Conservation (phyloP, 2,888 invertebrate species). For the Microctonus hyperodae region DNA sequence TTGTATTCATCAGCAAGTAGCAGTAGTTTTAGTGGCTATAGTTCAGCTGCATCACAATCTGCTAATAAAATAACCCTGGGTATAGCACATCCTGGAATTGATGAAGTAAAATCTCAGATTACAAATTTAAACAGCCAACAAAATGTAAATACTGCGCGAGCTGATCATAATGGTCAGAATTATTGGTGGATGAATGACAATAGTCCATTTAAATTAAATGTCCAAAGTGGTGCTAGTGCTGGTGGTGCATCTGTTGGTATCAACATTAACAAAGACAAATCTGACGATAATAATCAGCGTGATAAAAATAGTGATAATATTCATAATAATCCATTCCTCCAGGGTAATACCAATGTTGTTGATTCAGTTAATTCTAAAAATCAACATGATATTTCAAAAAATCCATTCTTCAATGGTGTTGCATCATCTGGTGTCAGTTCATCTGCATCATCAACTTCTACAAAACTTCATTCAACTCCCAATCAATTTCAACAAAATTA, state of each 20-base stretch:
- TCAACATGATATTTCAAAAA: slow-evolving; percentile 29
- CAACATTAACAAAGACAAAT: neutral
- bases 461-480: slow-evolving; percentile 8
- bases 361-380: slow-evolving; percentile 6
- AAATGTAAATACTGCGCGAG: neutral
- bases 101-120: neutral
- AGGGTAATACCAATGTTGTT: neutral
- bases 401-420: slow-evolving; percentile 35
- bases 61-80: slow-evolving; percentile 1
- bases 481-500: slow-evolving; percentile 15
- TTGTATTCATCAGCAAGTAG: slow-evolving; percentile 1
- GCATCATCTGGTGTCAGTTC: slow-evolving; percentile 7
- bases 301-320: slow-evolving; percentile 19
- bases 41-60: slow-evolving; percentile 34
- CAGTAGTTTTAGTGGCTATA: slow-evolving; percentile 16
- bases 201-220: slow-evolving; percentile 37
- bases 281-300: neutral
- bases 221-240: slow-evolving; percentile 34
- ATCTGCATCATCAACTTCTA: slow-evolving; percentile 7
- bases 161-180: slow-evolving; percentile 28
- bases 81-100: neutral
- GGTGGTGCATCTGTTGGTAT: slow-evolving; percentile 32
- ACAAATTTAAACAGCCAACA: neutral
- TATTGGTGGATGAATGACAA: slow-evolving; percentile 41
- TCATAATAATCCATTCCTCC: slow-evolving; percentile 41